Evolutionary conservation across 2,888 invertebrate species (phyloP), one percentile per base, ranked within the genome.

Genomic region (Callyntrura sp.): DNA sequence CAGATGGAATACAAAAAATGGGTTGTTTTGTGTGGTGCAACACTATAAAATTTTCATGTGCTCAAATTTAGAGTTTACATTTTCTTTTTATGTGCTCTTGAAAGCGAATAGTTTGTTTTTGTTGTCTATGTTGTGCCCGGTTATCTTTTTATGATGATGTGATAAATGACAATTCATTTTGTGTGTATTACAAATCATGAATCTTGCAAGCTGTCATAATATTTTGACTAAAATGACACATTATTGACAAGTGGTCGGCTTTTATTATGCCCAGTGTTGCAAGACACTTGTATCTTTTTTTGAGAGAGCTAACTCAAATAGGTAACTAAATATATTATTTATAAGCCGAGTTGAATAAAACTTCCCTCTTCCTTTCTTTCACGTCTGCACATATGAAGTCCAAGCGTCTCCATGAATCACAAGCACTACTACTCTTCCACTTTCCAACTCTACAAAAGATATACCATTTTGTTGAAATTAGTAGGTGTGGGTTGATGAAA

Each of bases 171-270:
- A 60, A 20, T 79, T 60, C 35, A n/a, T 60, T 60, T 35, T n/a
- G 25, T n/a, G n/a, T 60, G 57, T 79, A 35, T 11, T 20, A 35
- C 60, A 79, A 79, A 79, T 60, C 8, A 60, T 43, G n/a, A 20
- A 9, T 4, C 25, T 48, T 62, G 2, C 62, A 82, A 82, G 65
- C 73, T 88, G 88, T 88, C 88, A 88, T 57, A 57, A 88, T 88
- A 62, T 88, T 88, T 73, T 82, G 82, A 88, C 88, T 60, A 28
- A 81, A 73, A 65, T 88, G 88, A 88, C 88, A 88, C 73, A 82
- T 88, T 81, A 87, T 73, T 82, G 88, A 88, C 88, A 82, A 57
- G 57, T 81, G 81, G 86, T 62, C 68, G 51, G 79, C 55, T 76
- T 85, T 62, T 79, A 78, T 48, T 62, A 82, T 62, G 3, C 14